Evolutionary conservation across 2,797 vertebrate genomes (phyloP).

Genomic region (Nannoperca obscura): DNA sequence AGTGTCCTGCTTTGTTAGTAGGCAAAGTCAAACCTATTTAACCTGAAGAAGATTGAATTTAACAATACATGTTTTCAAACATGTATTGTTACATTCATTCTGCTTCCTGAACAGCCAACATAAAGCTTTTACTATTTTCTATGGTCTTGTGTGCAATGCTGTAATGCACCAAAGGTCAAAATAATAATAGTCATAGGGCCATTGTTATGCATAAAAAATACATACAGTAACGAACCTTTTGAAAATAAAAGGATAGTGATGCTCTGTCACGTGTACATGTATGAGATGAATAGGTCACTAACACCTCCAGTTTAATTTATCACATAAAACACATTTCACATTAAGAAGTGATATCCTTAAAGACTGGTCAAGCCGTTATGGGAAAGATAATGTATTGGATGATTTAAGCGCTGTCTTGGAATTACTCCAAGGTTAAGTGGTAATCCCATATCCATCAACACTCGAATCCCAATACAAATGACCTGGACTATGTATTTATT

Average conservation of each 20-base stretch:
- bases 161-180: constrained; percentile 25
- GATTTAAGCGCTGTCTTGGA: constrained; percentile 80
- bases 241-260: constrained; percentile 63
- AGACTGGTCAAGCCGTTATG: constrained; percentile 80
- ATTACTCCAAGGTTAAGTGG: constrained; percentile 87
- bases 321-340: constrained; percentile 82
- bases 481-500: constrained; percentile 82
- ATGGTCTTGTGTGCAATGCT: neutral
- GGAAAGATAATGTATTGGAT: constrained; percentile 77
- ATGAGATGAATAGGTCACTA: constrained; percentile 73
- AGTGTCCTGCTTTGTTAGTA: constrained; percentile 42
- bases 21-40: constrained; percentile 43
- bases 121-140: constrained; percentile 1
- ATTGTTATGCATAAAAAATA: constrained; percentile 35
- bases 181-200: constrained; percentile 29
- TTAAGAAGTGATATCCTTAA: constrained; percentile 80
- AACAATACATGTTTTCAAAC: too few species aligned
- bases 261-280: constrained; percentile 55
- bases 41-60: constrained; percentile 33
- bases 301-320: constrained; percentile 75
- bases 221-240: constrained; percentile 54
- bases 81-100: constrained; percentile 9
- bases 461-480: constrained; percentile 79
- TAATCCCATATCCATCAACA: constrained; percentile 85
- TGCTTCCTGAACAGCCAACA: constrained; percentile 14